Base-by-base conservation (phyloP, 2,113 vertebrate genomes). In the Eclectus roratus region DNA sequence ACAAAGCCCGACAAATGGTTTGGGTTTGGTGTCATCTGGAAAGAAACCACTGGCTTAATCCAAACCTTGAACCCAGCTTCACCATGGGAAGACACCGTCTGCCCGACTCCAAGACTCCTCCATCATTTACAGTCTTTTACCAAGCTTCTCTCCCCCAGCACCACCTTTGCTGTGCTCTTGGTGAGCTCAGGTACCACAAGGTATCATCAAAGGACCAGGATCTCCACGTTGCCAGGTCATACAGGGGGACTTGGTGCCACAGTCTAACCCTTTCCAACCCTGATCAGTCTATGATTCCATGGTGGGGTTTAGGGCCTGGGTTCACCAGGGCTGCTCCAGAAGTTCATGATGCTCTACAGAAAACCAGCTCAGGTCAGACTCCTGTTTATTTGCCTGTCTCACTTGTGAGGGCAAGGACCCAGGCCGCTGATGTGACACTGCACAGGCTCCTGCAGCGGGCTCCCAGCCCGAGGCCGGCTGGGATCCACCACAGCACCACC, bases 371-470 rank as follows among this genome's bases (percentile, higher is more conserved):
- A 13, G 13, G 33, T 39, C 47, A 89, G 55, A 10, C 16, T 50
- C 43, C 3, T 33, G 25, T 23, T 18, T 31, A 17, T 71, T 63
- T 78, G 41, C 49, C 47, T 7, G 7, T 9, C 21, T 44, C 37
- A 20, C 43, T 23, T 28, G 6, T 13, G 43, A 58, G 65, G 28
- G 10, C 15, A 14, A 79, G 52, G 56, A 33, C 49, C 56, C 18
- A 16, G 4, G 46, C 33, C 39, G 63, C n/a, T 17, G 37, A 24
- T 55, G 23, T 0, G 8, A 11, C 46, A 46, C 33, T 1, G 2
- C 39, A 10, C 0, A 1, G 37, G 33, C 33, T 78, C 33, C 55
- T 2, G 1, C 53, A 19, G 53, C 1, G 0, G 28, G 16, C 3
- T 82, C n/a, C 60, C 47, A 39, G 39, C 15, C 53, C 0, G 1